A percentile compares a stretch with the other conserved stretches of the same genome.
Evolutionary conservation across 2,797 vertebrate species (phyloP).

Genomic region (Mionectes olivaceus): DNA sequence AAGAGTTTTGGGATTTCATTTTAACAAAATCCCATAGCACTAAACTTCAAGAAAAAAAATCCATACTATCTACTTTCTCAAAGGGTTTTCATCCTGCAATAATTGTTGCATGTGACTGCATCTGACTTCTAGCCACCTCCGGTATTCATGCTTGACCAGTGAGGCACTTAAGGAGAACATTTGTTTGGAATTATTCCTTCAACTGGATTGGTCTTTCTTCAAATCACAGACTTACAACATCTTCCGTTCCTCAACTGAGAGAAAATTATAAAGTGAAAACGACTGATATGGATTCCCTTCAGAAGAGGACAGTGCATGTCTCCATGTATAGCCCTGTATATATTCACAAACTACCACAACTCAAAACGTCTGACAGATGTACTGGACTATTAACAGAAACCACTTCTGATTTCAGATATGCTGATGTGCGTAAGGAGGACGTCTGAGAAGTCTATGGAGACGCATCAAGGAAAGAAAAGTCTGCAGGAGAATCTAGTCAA

Average conservation of each 20-base stretch:
- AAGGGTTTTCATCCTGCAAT: not conserved
- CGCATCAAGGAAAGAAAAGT: not conserved
- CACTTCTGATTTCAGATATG: not conserved
- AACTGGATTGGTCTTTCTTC: not conserved
- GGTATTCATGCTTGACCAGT: not conserved
- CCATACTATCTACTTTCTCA: not conserved
- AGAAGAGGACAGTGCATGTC: not conserved
- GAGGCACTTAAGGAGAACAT: not conserved
- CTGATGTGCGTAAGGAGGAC: not conserved
- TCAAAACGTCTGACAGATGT: not conserved
- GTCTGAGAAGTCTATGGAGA: not conserved
- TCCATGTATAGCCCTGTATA: not conserved
- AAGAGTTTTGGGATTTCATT: not conserved
- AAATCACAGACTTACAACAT: not conserved
- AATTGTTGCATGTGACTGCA: not conserved
- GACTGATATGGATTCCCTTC: not conserved
- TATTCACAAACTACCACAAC: not conserved
- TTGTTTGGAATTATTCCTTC: not conserved
- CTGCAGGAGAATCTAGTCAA: not conserved
- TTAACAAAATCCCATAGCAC: not conserved
- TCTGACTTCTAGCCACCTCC: not conserved
- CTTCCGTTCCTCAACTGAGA: not conserved
- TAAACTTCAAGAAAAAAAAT: not conserved
- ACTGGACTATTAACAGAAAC: not conserved
- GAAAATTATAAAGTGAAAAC: not conserved